Evolutionary conservation across 2,113 vertebrate species (phyloP), one percentile per base, ranked within the genome.

Genomic region (Stictonetta naevosa): DNA sequence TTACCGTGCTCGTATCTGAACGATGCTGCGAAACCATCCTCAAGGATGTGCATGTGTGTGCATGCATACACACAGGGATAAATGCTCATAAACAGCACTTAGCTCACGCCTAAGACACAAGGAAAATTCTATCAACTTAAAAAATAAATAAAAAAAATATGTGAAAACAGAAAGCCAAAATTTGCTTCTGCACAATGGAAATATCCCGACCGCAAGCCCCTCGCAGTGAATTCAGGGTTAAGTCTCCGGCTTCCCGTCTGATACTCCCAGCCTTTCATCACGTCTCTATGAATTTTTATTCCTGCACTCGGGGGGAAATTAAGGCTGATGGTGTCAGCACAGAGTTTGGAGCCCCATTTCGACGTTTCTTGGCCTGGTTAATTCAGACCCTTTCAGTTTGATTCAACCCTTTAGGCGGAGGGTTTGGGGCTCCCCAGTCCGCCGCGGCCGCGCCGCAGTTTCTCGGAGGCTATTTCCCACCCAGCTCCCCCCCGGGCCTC

Each of bases 241-340:
- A 89, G 74, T 82, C 81, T 79, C 76, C n/a, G 68, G 83, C 79
- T 94, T 87, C 63, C 75, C 71, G 56, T 69, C 76, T 88, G 84
- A 95, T 87, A 72, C 91, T 96, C 92, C 83, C 92, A 95, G 96
- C 91, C 86, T 96, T 96, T 96, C 93, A 94, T 93, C 96, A 76
- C 36, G 81, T 80, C 91, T 89, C 91, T 71, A 85, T 94, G 91
- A 93, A 96, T 96, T 95, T 97, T 94, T 94, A 96, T 96, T 95
- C 88, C 86, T 80, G 81, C 78, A 77, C 89, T 87, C 82, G 76
- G 76, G 85, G 95, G 95, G 93, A 93, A 96, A 95, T 97, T 91
- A 96, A 94, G 90, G 96, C 82, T 93, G 92, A 86, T 81, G 79
- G 83, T 94, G 90, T 96, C 96, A 93, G 93, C 85, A 67, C 12